phyloP scores from a whole-genome alignment of 2,113 vertebrate genomes.

The Actenoides lindsayi region DNA sequence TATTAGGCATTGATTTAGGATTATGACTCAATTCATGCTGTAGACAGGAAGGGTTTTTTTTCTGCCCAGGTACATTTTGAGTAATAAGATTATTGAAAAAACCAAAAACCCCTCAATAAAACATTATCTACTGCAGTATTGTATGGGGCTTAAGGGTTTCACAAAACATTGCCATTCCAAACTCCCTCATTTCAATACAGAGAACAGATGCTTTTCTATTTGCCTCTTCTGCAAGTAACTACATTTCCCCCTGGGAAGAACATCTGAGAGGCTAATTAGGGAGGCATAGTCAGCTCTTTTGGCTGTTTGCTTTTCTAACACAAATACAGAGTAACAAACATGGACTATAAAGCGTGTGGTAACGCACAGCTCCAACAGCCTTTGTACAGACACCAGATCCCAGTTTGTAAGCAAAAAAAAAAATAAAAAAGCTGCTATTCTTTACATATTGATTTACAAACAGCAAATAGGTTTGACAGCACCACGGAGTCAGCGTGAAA shows the following conservation, averaged over 20 bases:
- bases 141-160: not conserved
- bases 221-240: not conserved
- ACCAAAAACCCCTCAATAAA: not conserved
- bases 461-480: not conserved
- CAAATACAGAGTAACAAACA: slow-evolving; percentile 5
- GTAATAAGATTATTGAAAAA: not conserved
- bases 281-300: not conserved
- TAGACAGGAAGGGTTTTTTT: not conserved
- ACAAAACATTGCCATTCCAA: not conserved
- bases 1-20: not conserved
- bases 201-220: not conserved
- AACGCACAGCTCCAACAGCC: not conserved
- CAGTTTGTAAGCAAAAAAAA: not conserved
- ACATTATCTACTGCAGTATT: not conserved
- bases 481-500: not conserved
- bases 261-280: not conserved
- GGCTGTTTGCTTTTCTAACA: slow-evolving; percentile 25
- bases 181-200: not conserved
- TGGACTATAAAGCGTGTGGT: not conserved
- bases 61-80: not conserved
- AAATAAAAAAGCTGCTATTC: not conserved
- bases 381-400: not conserved
- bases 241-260: not conserved
- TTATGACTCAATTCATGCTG: not conserved
- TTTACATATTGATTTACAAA: not conserved